phyloP scores from a whole-genome alignment of 2,888 invertebrate species.

The Ditula angustiorana region DNA sequence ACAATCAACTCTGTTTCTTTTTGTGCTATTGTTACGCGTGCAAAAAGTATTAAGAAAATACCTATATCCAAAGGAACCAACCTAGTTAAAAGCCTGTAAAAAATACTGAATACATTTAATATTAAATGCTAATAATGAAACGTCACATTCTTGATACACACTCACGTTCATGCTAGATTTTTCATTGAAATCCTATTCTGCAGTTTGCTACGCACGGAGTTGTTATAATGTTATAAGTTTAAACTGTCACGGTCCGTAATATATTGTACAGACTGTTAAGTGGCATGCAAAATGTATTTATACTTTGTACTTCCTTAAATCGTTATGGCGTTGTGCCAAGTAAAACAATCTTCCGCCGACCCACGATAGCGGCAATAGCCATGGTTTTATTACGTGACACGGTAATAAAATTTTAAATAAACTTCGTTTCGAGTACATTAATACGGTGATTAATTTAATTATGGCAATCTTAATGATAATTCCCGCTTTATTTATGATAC shows the following conservation, averaged over 20 bases:
- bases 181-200: constrained; percentile 45
- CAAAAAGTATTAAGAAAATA: no score
- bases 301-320: constrained; percentile 81
- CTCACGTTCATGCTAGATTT: constrained; percentile 24
- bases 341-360: constrained; percentile 80
- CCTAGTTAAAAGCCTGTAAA: no score
- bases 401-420: constrained; percentile 67
- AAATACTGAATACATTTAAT: not conserved
- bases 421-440: constrained; percentile 54
- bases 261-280: constrained; percentile 78
- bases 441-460: constrained; percentile 42
- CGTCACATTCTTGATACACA: constrained; percentile 2
- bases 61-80: no score
- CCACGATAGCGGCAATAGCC: constrained; percentile 70
- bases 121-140: constrained; percentile 9
- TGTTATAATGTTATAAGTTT: constrained; percentile 57
- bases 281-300: constrained; percentile 84
- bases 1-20: no score
- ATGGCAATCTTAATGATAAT: constrained; percentile 37
- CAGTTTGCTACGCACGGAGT: constrained; percentile 48
- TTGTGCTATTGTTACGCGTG: no score
- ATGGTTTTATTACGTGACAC: constrained; percentile 75
- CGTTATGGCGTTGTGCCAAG: constrained; percentile 81
- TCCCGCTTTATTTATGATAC: constrained; percentile 12
- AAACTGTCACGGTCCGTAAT: constrained; percentile 67